Percentiles rank a stretch among this genome's conserved stretches.
Conservation (phyloP, 2,797 vertebrate genomes). For the Tauraco hartlaubi region DNA sequence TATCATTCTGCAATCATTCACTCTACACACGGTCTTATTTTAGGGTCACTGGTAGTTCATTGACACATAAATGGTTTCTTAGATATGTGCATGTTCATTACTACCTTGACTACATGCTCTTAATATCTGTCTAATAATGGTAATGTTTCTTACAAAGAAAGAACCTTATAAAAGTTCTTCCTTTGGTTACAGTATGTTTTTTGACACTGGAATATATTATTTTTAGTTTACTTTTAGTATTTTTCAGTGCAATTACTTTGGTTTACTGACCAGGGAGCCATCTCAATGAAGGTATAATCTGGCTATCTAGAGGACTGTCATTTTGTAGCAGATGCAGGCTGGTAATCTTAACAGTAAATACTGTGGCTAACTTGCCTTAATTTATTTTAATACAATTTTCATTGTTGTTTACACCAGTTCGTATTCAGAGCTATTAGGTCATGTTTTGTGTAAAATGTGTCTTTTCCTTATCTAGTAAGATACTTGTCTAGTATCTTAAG, state of each 20-base stretch:
- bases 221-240: background rate
- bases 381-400: background rate
- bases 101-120: background rate
- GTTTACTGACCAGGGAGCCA: background rate
- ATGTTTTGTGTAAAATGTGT: background rate
- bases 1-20: background rate
- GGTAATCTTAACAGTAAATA: background rate
- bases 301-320: background rate
- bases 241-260: background rate
- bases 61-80: background rate
- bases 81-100: accelerated
- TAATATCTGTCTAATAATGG: background rate
- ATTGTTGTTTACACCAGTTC: background rate
- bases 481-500: background rate
- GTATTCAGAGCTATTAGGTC: background rate
- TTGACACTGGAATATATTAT: background rate
- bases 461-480: background rate
- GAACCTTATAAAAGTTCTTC: background rate
- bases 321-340: background rate
- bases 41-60: background rate
- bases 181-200: background rate
- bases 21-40: background rate
- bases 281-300: background rate
- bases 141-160: background rate
- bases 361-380: background rate